Base-by-base conservation (phyloP, 2,888 invertebrate species). In the Amiota mariae region DNA sequence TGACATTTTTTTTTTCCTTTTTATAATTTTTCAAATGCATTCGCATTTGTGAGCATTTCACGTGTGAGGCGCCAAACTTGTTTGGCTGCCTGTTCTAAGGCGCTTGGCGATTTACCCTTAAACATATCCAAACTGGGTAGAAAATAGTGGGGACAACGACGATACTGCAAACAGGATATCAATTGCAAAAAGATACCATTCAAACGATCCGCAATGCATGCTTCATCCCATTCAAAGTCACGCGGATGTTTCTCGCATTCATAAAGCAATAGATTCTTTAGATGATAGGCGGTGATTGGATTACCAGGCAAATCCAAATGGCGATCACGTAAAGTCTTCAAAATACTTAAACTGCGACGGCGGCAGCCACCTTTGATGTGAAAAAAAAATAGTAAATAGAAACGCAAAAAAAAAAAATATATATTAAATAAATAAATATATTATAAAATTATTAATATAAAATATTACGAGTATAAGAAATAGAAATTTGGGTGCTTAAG, bases 161-260 rank as follows among this genome's bases (percentile, higher is more conserved):
- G 94, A 89, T 98, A 98, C 90, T 98, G 98, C 80, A 98, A 92
- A 88, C 98, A 98, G 47, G 97, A 97, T 85, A 98, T 98, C 87
- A 98, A 91, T 91, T 98, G 98, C 77, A 98, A 92, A 81, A 98
- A 95, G 78, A 98, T 97, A 4, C 98, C 98, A 90, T 97, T 97
- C 86, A 97, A 95, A 71, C 97, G 92, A 91, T 98, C 98, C 0
- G 96, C 97, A 79, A 98, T 93, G 79, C 95, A 96, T 6, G 94
- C 93, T 89, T 98, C 98, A 90, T 97, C 97, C 98, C 98, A 98
- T 88, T 98, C 98, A 85, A 94, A 92, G 89, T 98, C 97, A 75
- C 96, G 92, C 1, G 97, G 97, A 90, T 98, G 98, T 88, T 98
- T 98, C 91, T 98, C 98, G 90, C 98, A 98, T 90, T 98, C 98